phyloP scores from a whole-genome alignment of 2,888 invertebrate genomes.

The Mermis nigrescens region DNA sequence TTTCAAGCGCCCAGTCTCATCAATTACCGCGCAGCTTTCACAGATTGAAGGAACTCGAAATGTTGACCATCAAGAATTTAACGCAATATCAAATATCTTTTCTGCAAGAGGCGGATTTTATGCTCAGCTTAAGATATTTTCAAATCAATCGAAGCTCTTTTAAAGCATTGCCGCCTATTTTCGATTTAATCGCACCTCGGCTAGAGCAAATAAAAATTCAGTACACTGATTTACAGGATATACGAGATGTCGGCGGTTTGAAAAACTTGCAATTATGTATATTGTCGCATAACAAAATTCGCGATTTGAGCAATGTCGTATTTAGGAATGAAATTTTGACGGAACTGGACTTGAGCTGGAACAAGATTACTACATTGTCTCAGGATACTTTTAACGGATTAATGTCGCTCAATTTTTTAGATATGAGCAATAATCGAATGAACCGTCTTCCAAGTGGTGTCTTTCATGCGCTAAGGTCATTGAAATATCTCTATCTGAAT shows the following conservation, averaged over 20 bases:
- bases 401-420: neutral
- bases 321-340: neutral
- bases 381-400: neutral
- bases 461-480: neutral
- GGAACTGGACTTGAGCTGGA: neutral
- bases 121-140: neutral
- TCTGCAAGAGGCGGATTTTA: neutral
- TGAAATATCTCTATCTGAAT: neutral
- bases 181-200: neutral
- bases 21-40: neutral
- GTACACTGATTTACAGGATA: neutral
- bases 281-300: neutral
- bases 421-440: neutral
- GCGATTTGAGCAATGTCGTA: neutral
- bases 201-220: neutral
- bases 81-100: neutral
- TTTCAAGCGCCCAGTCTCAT: no score
- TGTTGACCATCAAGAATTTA: neutral
- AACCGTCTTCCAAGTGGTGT: neutral
- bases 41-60: neutral
- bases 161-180: neutral
- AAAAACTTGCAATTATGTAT: neutral
- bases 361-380: neutral
- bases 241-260: neutral
- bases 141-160: neutral